Percentiles rank a stretch among this genome's conserved stretches.
These are phyloP conservation scores for Norana najaformis DNA, from an alignment of 2,888 invertebrate genomes.

Conservation along the genomic window DNA sequence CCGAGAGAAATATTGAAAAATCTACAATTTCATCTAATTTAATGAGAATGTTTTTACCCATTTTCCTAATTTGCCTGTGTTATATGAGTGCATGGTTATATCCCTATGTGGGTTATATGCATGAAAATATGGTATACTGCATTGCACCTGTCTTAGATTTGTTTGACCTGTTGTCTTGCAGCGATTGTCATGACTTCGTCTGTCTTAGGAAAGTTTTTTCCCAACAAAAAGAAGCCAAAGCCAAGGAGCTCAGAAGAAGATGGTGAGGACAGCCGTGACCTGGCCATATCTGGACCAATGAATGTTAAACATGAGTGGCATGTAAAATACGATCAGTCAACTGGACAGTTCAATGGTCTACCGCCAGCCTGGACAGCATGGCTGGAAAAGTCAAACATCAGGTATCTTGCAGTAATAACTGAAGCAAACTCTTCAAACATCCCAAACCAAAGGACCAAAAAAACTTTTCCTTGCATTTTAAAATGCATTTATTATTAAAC, in stretches of 20 bases:
- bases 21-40: too few species aligned
- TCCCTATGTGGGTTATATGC: neutral
- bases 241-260: neutral
- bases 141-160: neutral
- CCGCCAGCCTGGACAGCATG: constrained; percentile 66
- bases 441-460: neutral
- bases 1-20: too few species aligned
- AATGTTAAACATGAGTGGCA: constrained; percentile 99
- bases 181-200: constrained; percentile 9
- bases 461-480: neutral
- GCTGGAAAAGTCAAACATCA: constrained; percentile 78
- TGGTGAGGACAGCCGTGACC: neutral
- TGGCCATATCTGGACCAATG: constrained; percentile 91
- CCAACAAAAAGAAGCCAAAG: neutral
- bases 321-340: constrained; percentile 95
- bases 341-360: constrained; percentile 95
- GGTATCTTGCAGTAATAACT: constrained; percentile 62
- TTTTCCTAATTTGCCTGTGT: neutral
- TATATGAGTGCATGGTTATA: too few species aligned
- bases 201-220: constrained; percentile 18
- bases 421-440: neutral
- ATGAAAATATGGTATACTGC: neutral
- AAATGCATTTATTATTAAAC: neutral
- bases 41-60: too few species aligned
- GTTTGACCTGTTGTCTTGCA: neutral